These are phyloP conservation scores for Drosophila sturtevanti DNA, from an alignment of 1,140 invertebrate genomes.

Conservation along the genomic window DNA sequence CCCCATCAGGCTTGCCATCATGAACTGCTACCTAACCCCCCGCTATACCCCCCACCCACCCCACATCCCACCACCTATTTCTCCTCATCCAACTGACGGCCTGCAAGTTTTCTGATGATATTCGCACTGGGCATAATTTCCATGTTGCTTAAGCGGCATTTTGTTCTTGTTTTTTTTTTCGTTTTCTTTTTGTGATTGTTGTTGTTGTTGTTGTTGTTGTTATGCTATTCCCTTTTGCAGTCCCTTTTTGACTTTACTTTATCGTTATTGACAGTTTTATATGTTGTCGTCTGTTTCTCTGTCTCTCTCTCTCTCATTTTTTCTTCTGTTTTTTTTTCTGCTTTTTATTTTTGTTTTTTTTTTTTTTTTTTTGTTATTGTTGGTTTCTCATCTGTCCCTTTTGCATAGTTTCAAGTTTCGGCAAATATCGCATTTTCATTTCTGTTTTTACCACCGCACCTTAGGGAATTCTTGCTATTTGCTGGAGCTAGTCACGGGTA, in stretches of 20 bases:
- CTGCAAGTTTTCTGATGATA: slow-evolving; percentile 67
- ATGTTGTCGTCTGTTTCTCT: slow-evolving; percentile 26
- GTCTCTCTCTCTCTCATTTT: neutral
- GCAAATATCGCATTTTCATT: slow-evolving; percentile 61
- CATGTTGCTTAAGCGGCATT: slow-evolving; percentile 80
- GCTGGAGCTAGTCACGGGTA: slow-evolving; percentile 47
- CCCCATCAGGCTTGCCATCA: slow-evolving; percentile 11
- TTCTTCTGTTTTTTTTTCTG: slow-evolving; percentile 6
- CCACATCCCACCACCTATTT: slow-evolving; percentile 4
- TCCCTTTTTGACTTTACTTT: slow-evolving; percentile 55
- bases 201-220: slow-evolving; percentile 43
- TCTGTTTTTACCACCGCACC: slow-evolving; percentile 53
- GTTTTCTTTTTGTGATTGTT: no score
- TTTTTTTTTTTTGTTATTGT: slow-evolving; percentile 33
- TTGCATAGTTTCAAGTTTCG: slow-evolving; percentile 73
- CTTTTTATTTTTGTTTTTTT: slow-evolving; percentile 1
- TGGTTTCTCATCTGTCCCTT: slow-evolving; percentile 69
- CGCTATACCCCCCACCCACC: slow-evolving; percentile 3
- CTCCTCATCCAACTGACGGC: neutral
- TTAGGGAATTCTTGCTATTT: slow-evolving; percentile 46
- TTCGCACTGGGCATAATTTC: slow-evolving; percentile 79
- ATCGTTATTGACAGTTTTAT: slow-evolving; percentile 80
- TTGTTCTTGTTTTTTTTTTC: slow-evolving; percentile 51
- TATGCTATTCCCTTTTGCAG: slow-evolving; percentile 9
- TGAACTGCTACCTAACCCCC: neutral